Conservation (phyloP, 2,797 vertebrate species). For the Cygnus olor region DNA sequence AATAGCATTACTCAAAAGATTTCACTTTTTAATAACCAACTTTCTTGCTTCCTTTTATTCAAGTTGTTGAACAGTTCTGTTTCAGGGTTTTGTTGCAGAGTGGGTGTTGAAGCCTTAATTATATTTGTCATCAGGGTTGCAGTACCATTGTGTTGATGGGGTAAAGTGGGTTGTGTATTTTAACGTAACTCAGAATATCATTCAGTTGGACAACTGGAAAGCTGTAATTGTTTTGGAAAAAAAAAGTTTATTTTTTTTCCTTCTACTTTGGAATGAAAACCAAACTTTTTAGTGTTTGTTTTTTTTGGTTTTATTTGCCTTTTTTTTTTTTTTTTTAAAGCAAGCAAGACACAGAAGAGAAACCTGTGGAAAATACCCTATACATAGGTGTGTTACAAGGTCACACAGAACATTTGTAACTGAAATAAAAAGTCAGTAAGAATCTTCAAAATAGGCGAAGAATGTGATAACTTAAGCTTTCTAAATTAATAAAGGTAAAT, state of each 20-base stretch:
- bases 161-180: background rate
- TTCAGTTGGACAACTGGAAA: background rate
- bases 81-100: background rate
- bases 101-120: slow-evolving; percentile 1
- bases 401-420: background rate
- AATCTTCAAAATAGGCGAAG: background rate
- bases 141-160: too few species aligned
- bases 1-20: background rate
- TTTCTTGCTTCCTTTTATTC: background rate
- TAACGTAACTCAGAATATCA: background rate
- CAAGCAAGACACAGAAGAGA: background rate
- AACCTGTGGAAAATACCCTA: background rate
- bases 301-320: too few species aligned
- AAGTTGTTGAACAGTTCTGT: background rate
- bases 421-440: background rate
- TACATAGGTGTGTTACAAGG: background rate
- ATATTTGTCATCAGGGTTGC: background rate
- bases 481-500: background rate
- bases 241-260: too few species aligned
- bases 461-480: background rate
- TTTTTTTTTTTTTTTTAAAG: background rate
- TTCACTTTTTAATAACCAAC: background rate
- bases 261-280: background rate
- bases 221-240: background rate
- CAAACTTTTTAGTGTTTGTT: background rate